Conservation (phyloP, 2,888 invertebrate species). For the Cosmia trapezina region DNA sequence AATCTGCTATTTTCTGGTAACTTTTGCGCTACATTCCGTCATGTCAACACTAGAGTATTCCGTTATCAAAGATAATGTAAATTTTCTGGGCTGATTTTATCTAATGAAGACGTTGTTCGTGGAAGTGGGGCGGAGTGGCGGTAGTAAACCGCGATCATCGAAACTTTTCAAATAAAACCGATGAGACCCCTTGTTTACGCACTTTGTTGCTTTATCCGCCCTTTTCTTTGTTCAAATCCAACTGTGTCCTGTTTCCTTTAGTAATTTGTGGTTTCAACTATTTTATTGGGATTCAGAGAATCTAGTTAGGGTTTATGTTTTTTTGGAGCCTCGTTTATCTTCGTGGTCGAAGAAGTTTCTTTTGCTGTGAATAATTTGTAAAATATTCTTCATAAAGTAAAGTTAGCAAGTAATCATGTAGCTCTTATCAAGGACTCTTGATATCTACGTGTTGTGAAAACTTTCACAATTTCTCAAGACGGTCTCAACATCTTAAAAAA, state of each 20-base stretch:
- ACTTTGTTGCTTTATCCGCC: conserved; percentile 79
- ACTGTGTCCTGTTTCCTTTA: conserved; percentile 77
- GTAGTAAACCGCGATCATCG: conserved; percentile 79
- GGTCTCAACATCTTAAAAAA: neutral
- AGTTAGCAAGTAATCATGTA: conserved; percentile 3
- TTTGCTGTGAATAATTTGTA: conserved; percentile 5
- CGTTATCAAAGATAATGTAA: conserved; percentile 57
- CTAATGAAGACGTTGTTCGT: conserved; percentile 67
- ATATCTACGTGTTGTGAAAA: neutral
- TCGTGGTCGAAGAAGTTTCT: conserved; percentile 6
- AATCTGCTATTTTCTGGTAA: conserved; percentile 6
- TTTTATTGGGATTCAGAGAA: conserved; percentile 60
- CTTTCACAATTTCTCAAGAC: neutral
- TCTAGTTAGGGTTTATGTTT: conserved; percentile 51
- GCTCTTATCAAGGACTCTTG: neutral
- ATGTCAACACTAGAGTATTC: conserved; percentile 26
- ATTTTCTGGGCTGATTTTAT: conserved; percentile 66
- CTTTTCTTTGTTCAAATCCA: conserved; percentile 79
- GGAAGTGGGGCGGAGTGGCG: conserved; percentile 63
- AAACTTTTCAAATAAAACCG: conserved; percentile 87
- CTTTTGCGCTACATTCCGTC: conserved; percentile 17
- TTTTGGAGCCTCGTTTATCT: conserved; percentile 18
- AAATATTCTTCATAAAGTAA: neutral
- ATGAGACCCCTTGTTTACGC: conserved; percentile 84
- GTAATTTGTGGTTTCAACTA: conserved; percentile 73